Base-by-base conservation (phyloP, 2,113 vertebrate genomes). In the Lutjanus erythropterus region DNA sequence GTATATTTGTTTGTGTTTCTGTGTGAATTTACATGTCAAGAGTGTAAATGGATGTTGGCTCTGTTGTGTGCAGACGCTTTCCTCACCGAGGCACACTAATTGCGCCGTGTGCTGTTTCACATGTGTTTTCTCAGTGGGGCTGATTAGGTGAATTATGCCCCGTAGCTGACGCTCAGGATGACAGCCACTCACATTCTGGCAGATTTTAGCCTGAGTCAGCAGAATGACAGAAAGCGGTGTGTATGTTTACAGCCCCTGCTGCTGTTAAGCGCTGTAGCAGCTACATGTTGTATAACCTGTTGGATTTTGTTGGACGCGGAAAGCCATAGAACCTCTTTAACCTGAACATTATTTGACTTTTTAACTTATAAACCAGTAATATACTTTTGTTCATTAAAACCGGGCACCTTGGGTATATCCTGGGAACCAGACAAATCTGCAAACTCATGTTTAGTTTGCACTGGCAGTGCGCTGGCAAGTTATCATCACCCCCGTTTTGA, bases 141-240 rank as follows among this genome's bases (percentile, higher is more conserved):
- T 44, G 79, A 85, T 88, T 65, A 80, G 73, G 53, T 90, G 80
- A 91, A 84, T 86, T 88, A 80, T 74, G 56, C 76, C 69, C 75
- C 41, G 60, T 60, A 71, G 84, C 71, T 83, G 81, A 88, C 29
- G 21, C 55, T 88, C 75, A 80, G 60, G 55, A 74, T 70, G 81
- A 86, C 81, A 84, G 83, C 35, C 64, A 58, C 82, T 75, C 76
- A 81, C 47, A 33, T 75, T 75, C 70, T 83, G 78, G 64, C 66
- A 74, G 19, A 56, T 2, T 82, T 83, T 42, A 55, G n/a, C 31
- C 21, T 56, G 86, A 83, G 52, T 91, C 86, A 87, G 84, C 85
- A 84, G 1, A 82, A 84, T 52, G 82, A 59, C 33, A 81, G 66
- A 80, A 31, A 75, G 21, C 76, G 55, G 49, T 52, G 25, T 88